A percentile compares a stretch with the other conserved stretches of the same genome.
Conservation (phyloP, 2,113 vertebrate genomes). For the Ascaphus truei region DNA sequence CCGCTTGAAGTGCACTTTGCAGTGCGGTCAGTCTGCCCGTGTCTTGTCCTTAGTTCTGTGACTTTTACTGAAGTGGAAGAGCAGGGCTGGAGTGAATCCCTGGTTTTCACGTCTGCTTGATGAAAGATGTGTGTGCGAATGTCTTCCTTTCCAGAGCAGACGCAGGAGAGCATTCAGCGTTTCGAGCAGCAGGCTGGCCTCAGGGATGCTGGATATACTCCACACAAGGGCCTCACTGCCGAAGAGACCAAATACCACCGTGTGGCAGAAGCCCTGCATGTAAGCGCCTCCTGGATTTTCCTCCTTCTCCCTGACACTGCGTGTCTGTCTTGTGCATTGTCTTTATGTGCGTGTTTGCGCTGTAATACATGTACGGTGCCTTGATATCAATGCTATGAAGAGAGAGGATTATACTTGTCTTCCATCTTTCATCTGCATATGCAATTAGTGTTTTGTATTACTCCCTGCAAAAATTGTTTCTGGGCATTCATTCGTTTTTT, state of each 20-base stretch:
- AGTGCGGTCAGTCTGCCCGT: background rate
- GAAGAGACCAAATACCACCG: constrained; percentile 86
- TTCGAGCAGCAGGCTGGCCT: constrained; percentile 92
- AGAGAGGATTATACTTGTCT: too few relatives aligned
- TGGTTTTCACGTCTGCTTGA: constrained; percentile 20
- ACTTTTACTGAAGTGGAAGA: background rate
- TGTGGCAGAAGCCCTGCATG: constrained; percentile 76
- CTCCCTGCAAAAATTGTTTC: too few relatives aligned
- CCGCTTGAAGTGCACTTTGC: background rate
- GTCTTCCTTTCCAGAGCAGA: constrained; percentile 72
- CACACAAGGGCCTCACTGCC: constrained; percentile 86
- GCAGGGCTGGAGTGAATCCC: background rate
- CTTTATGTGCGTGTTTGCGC: too few relatives aligned
- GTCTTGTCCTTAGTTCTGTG: background rate
- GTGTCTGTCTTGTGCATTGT: too few relatives aligned
- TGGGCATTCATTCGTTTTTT: too few relatives aligned
- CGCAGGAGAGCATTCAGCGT: constrained; percentile 85
- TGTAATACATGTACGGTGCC: too few relatives aligned
- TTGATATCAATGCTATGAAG: too few relatives aligned
- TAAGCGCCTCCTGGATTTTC: constrained; percentile 59
- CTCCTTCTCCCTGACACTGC: constrained; percentile 29
- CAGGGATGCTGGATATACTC: constrained; percentile 83
- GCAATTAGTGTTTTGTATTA: too few relatives aligned
- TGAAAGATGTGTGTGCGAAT: constrained; percentile 39
- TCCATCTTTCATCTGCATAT: too few relatives aligned